Evolutionary conservation across 1,140 invertebrate species (phyloP), one percentile per base, ranked within the genome.

Genomic region (Mya arenaria): DNA sequence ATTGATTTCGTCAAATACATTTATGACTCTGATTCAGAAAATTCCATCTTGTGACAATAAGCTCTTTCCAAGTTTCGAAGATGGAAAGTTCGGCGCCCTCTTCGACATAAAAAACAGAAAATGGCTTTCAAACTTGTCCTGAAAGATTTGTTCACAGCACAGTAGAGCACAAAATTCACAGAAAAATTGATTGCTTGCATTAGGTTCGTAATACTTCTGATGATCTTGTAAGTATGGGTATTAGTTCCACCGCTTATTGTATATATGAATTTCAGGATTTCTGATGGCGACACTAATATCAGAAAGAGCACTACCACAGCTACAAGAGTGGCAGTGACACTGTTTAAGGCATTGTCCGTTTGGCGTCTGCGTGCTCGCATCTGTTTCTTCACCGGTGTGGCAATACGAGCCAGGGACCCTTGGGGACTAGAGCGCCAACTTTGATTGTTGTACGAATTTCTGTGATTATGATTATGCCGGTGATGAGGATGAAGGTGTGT

Each of bases 181-280:
- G 90, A 91, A 69, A 92, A 92, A 60, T 92, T 92, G n/a, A 92
- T 74, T 0, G 91, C 88, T 72, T 92, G 91, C 90, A 92, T 90
- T 83, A 91, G 84, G 71, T 92, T 92, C 30, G 91, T 92, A 8
- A 92, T 87, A 60, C 85, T 72, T 34, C 63, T 75, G 25, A 91
- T 89, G 17, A 90, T 89, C 32, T 87, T 66, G 23, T 75, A 72
- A 32, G 55, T 74, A 73, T 80, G 36, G 75, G 58, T 52, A 69
- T 82, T 37, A 60, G 55, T 44, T 60, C 80, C 41, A 4, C 8
- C 56, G n/a, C 71, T 71, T 19, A 82, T 75, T 37, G 66, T 52
- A 19, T 83, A 86, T 2, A 84, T 84, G 72, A 91, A 91, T 74
- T 90, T 91, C 37, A 92, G 78, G 17, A 92, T 85, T 75, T 92